Evolutionary conservation across 2,797 vertebrate species (phyloP), one percentile per base, ranked within the genome.

Genomic region (Capromys pilorides): DNA sequence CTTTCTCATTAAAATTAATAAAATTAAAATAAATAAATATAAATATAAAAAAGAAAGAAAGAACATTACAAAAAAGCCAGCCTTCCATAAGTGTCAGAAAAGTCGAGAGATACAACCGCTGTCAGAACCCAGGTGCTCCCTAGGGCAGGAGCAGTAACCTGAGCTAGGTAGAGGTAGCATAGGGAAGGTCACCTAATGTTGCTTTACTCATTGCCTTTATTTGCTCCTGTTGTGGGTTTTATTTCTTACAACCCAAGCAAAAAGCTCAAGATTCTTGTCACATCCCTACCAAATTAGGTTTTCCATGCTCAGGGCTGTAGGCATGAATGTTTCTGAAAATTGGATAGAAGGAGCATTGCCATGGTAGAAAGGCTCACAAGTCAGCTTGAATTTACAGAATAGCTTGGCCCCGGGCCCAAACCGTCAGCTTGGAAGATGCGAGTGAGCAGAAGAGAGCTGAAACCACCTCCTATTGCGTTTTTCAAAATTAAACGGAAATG

Each of bases 321-420:
- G 94, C 96, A 91, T 87, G 83, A 95, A 62, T 96, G 91, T 96
- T 96, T 78, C 86, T 96, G 71, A 57, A 96, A 96, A 97, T 87
- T 94, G 95, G 62, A 94, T 94, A 80, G 81, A 87, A 95, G 96
- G 75, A 93, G 54, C 39, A 90, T 61, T 87, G 71, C 66, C 92
- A 5, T 87, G 91, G 77, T 94, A 84, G 83, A 87, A 66, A 95
- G 81, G n/a, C 64, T 95, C 78, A 69, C 86, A 89, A 94, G 77
- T 87, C 96, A 94, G 93, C 81, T 94, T 91, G 67, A 73, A 95
- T 96, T 96, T 95, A 84, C 2, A 85, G 81, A 45, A n/a, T 14
- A 86, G 73, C 81, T 90, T 93, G 94, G 77, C 85, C 91, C 33
- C 26, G 16, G 28, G 92, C 93, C 88, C 61, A 69, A 80, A 77